Evolutionary conservation across 30 jellyfish, hydroid and myxozoan genomes (phyloP).

Genomic region (Haliclystus octoradiatus): DNA sequence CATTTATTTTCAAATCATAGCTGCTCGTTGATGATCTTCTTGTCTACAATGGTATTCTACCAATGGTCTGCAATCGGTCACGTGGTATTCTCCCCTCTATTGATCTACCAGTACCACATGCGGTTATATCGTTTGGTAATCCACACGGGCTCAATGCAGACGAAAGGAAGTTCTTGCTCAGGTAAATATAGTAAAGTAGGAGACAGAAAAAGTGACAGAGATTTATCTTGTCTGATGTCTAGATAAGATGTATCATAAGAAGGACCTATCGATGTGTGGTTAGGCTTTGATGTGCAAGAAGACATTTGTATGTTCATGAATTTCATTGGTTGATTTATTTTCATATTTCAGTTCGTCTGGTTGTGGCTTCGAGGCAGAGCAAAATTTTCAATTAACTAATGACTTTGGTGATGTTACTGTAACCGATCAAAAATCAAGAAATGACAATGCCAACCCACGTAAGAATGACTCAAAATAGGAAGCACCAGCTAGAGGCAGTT

Average conservation of each 20-base stretch:
- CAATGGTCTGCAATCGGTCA: conserved; percentile 48
- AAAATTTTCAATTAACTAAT: conserved; percentile 62
- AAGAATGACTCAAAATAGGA: too few species aligned
- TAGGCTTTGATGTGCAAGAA: too few species aligned
- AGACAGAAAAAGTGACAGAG: too few species aligned
- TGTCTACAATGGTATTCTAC: conserved; percentile 83
- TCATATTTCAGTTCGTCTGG: neutral
- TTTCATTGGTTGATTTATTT: too few species aligned
- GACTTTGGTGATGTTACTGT: conserved; percentile 38
- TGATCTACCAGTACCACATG: conserved; percentile 65
- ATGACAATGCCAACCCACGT: conserved; percentile 63
- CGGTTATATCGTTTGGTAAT: conserved; percentile 57
- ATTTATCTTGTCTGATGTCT: too few species aligned
- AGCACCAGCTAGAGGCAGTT: too few species aligned
- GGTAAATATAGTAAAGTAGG: conserved; percentile 25
- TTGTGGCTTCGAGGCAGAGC: conserved; percentile 20
- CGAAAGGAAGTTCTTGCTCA: conserved; percentile 31
- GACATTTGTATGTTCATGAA: too few species aligned
- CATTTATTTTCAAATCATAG: conserved; percentile 3
- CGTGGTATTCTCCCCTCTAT: conserved; percentile 79
- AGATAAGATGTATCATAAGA: too few species aligned
- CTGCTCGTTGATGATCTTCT: conserved; percentile 79
- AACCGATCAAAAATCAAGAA: conserved; percentile 27
- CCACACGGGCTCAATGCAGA: conserved; percentile 24
- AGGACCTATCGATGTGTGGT: too few species aligned